Evolutionary conservation across 2,797 vertebrate species (phyloP), one percentile per base, ranked within the genome.

Genomic region (Somateria mollissima): DNA sequence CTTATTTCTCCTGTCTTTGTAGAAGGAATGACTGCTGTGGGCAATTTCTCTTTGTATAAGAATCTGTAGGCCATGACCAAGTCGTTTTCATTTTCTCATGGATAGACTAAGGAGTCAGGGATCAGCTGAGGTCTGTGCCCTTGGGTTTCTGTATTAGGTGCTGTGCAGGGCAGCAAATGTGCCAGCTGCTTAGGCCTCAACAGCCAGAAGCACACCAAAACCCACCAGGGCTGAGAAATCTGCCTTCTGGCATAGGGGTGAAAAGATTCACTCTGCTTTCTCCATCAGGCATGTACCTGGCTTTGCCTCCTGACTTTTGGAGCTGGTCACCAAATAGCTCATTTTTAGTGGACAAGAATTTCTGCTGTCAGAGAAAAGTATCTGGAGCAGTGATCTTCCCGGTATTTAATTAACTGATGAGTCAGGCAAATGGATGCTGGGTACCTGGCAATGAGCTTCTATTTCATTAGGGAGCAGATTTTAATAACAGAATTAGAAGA

Each of bases 1-100:
- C 7, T 77, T 77, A 83, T 58, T 95, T 94, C 34, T 85, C 24
- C 84, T 83, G 84, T 51, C 45, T 93, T 94, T 96, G 72, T 95
- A 89, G 66, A 78, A 83, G 72, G 67, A 89, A 53, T 75, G 4
- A 75, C 41, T 15, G 22, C 65, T 71, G n/a, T n/a, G 95, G 90
- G 62, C 81, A 51, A 83, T 81, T 93, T 89, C 18, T 80, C 49
- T 16, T 15, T 56, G 7, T 58, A 19, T 36, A 11, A 83, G 61
- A 92, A 54, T 54, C 11, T 83, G n/a, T 24, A 87, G 84, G n/a
- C 66, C 22, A 6, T 17, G 16, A 41, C 82, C 91, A 94, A 60
- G n/a, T 81, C 85, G 14, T 6, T 3, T 81, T 88, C 75, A 74
- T 89, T 93, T 92, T 90, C 30, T 89, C 17, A 17, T 75, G 53